Base-by-base conservation (phyloP, 2,888 invertebrate species). In the Ctenicera cuprea region DNA sequence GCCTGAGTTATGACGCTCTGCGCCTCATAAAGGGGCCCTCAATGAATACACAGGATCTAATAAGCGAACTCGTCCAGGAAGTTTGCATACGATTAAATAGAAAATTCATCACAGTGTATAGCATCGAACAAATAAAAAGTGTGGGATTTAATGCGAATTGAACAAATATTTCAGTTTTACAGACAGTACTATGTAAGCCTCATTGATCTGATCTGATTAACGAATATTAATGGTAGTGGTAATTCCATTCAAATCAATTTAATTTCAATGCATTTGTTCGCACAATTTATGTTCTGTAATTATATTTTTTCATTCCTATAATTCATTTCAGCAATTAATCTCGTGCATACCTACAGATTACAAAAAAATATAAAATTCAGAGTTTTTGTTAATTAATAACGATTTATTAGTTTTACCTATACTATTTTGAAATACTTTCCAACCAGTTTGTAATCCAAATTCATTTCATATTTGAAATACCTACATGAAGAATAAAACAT, bases 11-110 rank as follows among this genome's bases (percentile, higher is more conserved):
- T 68, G 70, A 74, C 22, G 69, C 63, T 50, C n/a, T 71, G 26
- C 61, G 45, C 65, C 64, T 65, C 57, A 63, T 74, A 73, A 73
- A 62, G 61, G 54, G 71, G 66, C 61, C 66, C 59, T 71, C 71
- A 66, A 71, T 71, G 71, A 71, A 71, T 71, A 71, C 71, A 71
- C 37, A 61, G 73, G 67, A 67, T 73, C 73, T 67, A 73, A 73
- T 73, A 73, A 73, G 63, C 62, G 52, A 57, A 67, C 59, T 65
- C 57, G 66, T 71, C 57, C 59, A 59, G 59, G 68, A 73, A 73
- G 67, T 73, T 73, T 68, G 63, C 73, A 61, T 73, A 67, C 48
- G 71, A 61, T 66, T 65, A 66, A 65, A 66, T 71, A 50, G 33
- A 57, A 64, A 43, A 64, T 64, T 45, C 57, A 69, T 62, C 26